Evolutionary conservation across 2,888 invertebrate species (phyloP), one percentile per base, ranked within the genome.

Genomic region (Callyntrura sp.): DNA sequence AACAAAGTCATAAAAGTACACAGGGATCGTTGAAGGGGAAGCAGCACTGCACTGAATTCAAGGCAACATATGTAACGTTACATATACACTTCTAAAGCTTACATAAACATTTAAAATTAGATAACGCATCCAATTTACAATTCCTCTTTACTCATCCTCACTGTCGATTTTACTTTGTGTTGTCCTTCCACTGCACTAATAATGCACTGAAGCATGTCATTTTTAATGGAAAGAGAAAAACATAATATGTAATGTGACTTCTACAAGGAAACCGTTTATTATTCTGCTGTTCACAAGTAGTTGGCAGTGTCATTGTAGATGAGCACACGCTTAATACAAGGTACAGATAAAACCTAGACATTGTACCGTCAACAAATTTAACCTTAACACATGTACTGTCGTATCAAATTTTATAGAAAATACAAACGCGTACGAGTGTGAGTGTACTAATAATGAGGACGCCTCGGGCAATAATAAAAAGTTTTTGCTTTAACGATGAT

Each of bases 381-480:
- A 35, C 35, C 35, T 35, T 35, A 35, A 35, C 9, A 23, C 8
- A 48, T 45, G 45, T 20, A 12, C n/a, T n/a, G 73, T 73, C 45
- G n/a, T n/a, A 9, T 43, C 12, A 12, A 6, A 35, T 35, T 4
- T 35, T 2, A 35, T 35, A 35, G n/a, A n/a, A n/a, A n/a, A n/a
- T n/a, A n/a, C n/a, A 35, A 35, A 35, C 35, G 35, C 35, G 35
- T 35, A 4, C 35, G 35, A 35, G 35, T 68, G 35, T 73, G n/a
- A n/a, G n/a, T n/a, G 51, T 51, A 76, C 76, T 76, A 51, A 76
- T 51, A 76, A 76, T 51, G 76, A 76, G 28, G 51, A n/a, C 23
- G 85, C 85, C 85, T 20, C 55, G n/a, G 85, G 85, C 85, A 48
- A 76, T 76, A 76, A 76, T 76, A 85, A 76, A 85, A 85, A 48